phyloP scores from a whole-genome alignment of 2,888 invertebrate genomes.

The Hymenopus coronatus region DNA sequence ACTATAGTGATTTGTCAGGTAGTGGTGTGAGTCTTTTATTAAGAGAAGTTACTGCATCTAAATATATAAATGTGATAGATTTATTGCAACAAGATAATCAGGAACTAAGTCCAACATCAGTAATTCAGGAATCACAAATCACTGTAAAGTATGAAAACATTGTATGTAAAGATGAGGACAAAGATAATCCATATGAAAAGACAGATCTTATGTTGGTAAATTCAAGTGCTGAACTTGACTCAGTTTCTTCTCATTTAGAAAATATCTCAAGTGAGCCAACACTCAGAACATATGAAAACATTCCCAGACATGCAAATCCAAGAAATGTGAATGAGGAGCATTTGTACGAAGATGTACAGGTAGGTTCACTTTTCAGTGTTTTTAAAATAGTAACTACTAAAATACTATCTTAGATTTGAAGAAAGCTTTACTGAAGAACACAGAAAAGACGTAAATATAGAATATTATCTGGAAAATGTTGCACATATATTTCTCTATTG shows the following conservation, averaged over 20 bases:
- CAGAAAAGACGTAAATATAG: too few species aligned
- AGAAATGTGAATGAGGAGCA: slow-evolving; percentile 44
- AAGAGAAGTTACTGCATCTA: neutral
- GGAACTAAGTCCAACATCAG: neutral
- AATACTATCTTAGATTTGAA: neutral
- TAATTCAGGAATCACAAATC: slow-evolving; percentile 19
- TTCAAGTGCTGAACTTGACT: neutral
- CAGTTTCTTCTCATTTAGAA: too few species aligned
- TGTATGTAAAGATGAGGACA: neutral
- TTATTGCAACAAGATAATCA: neutral
- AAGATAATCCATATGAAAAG: neutral
- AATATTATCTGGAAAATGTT: too few species aligned
- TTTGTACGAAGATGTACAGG: slow-evolving; percentile 58
- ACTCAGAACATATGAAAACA: neutral
- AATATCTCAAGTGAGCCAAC: too few species aligned
- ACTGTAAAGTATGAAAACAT: slow-evolving; percentile 30
- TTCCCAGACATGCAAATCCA: neutral
- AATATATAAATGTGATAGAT: neutral
- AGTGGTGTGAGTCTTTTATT: neutral
- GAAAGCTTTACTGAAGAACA: too few species aligned
- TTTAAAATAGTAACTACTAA: neutral
- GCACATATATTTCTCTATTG: too few species aligned
- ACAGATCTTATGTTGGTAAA: too few species aligned
- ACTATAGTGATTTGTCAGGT: neutral
- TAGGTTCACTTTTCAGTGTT: neutral